These are phyloP conservation scores for Agrotis ipsilon DNA, from an alignment of 2,888 invertebrate genomes.

Conservation along the genomic window DNA sequence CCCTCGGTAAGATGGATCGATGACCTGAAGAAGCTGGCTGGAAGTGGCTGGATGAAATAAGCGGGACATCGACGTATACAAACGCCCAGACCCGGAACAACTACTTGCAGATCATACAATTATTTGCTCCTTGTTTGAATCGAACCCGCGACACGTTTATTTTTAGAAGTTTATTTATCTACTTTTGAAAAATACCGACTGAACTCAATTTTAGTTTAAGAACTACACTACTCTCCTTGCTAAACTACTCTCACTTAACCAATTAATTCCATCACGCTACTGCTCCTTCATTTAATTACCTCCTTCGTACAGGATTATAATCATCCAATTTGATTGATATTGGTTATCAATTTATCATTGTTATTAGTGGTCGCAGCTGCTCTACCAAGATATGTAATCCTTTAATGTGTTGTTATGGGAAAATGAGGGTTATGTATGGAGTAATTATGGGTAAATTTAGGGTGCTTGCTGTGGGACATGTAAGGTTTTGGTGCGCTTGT, in stretches of 20 bases:
- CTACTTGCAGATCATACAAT: too few relatives aligned
- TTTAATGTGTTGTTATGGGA: constrained; percentile 6
- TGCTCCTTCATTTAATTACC: background rate
- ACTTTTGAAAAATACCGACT: too few relatives aligned
- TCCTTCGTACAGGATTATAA: background rate
- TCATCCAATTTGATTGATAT: constrained; percentile 28
- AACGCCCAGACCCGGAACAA: too few relatives aligned
- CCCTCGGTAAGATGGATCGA: too few relatives aligned
- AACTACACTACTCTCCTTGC: background rate
- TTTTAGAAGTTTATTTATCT: too few relatives aligned
- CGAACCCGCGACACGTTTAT: too few relatives aligned
- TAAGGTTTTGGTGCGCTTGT: too few relatives aligned
- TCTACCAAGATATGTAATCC: constrained; percentile 6
- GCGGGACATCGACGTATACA: too few relatives aligned
- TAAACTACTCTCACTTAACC: background rate
- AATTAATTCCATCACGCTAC: background rate
- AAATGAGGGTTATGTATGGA: constrained; percentile 4
- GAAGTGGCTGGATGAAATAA: too few relatives aligned
- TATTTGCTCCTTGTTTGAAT: too few relatives aligned
- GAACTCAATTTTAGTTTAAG: background rate
- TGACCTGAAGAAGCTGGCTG: too few relatives aligned
- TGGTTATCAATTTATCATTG: constrained; percentile 20
- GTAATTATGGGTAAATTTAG: background rate
- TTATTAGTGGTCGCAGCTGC: constrained; percentile 30
- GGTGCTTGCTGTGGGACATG: too few relatives aligned